A percentile compares a stretch with the other conserved stretches of the same genome.
Evolutionary conservation across 2,888 invertebrate species (phyloP).

Genomic region (Tribolium freemani): DNA sequence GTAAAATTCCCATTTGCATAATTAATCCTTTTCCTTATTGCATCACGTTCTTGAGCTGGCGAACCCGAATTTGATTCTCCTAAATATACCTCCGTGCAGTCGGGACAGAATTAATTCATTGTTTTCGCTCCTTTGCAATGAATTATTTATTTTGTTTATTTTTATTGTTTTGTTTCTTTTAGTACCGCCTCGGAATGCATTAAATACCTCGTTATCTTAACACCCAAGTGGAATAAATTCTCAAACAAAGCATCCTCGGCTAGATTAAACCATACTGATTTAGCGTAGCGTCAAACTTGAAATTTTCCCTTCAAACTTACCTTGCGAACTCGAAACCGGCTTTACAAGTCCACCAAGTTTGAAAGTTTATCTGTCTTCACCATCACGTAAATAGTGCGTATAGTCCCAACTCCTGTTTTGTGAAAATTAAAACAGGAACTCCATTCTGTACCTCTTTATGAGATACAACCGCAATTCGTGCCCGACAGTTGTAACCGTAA

Average conservation of each 20-base stretch:
- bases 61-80: background rate
- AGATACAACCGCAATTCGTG: background rate
- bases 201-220: conserved; percentile 12
- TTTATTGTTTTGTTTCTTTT: conserved; percentile 10
- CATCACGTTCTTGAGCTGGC: conserved; percentile 22
- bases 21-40: conserved; percentile 36
- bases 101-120: conserved; percentile 20
- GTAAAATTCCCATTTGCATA: conserved; percentile 40
- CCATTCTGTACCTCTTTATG: background rate
- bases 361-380: background rate
- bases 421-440: background rate
- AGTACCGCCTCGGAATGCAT: background rate
- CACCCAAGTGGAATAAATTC: background rate
- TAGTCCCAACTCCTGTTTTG: background rate
- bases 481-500: background rate
- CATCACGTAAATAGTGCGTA: background rate
- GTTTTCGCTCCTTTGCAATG: background rate
- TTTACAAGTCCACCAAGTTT: conserved; percentile 1
- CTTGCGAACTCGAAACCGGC: background rate
- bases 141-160: conserved; percentile 33
- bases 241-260: background rate
- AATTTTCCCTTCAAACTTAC: background rate
- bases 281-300: conserved; percentile 1
- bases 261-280: conserved; percentile 7
- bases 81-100: background rate